A percentile compares a stretch with the other conserved stretches of the same genome.
Conservation (phyloP, 53 echinoderm and acorn worm species). For the Luidia sarsii region DNA sequence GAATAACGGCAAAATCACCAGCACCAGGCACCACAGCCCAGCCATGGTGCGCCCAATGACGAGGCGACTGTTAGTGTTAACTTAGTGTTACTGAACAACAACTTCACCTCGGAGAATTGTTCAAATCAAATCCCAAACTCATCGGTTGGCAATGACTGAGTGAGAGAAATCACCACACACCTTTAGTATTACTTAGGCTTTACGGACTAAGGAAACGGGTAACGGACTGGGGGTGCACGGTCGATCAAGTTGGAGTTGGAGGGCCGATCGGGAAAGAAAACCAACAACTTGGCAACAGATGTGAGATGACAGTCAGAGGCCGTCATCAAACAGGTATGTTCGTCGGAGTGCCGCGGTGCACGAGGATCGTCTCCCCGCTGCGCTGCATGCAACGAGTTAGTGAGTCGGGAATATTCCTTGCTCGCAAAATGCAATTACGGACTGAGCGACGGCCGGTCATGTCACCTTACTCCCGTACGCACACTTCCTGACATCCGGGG, state of each 20-base stretch:
- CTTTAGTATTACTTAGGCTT: too few species aligned
- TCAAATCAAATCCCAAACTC: too few species aligned
- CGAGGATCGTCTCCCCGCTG: not conserved
- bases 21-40: not conserved
- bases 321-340: not conserved
- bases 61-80: too few species aligned
- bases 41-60: conserved; percentile 6
- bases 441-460: not conserved
- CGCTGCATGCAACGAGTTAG: not conserved
- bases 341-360: not conserved
- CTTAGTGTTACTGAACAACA: too few species aligned
- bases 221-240: not conserved
- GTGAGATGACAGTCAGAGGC: too few species aligned
- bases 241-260: not conserved
- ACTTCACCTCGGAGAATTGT: too few species aligned
- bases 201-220: too few species aligned
- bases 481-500: conserved; percentile 21
- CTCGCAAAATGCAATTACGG: not conserved
- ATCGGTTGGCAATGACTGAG: too few species aligned
- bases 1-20: conserved; percentile 11
- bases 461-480: not conserved
- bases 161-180: too few species aligned
- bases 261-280: too few species aligned
- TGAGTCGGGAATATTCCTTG: not conserved
- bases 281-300: too few species aligned